Base-by-base conservation (phyloP, 2,797 vertebrate species). In the Ctenopoma multispine region DNA sequence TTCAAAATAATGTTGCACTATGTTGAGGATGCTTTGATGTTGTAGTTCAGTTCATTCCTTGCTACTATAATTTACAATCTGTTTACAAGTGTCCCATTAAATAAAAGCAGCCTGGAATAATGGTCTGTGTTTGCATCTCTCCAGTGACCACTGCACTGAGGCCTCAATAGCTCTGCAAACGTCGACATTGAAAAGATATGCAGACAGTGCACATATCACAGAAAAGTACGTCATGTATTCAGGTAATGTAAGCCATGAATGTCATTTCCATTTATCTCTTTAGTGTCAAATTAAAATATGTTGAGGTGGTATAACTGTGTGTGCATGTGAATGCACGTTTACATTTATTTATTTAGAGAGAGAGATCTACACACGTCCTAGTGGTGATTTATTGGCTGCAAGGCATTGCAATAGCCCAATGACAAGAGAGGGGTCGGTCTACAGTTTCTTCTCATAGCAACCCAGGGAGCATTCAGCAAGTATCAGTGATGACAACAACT, bases 401-500 rank as follows among this genome's bases (percentile, higher is more conserved):
- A 80, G 62, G 65, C 53, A 48, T 49, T 75, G 61, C 54, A 64
- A 7, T 51, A 44, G 72, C 51, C 89, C 89, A 90, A 90, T 87
- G 77, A 84, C 46, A 76, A 63, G 67, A 77, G 75, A 84, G 75
- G 71, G 78, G 59, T 62, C 20, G 67, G 79, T 81, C 82, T 41
- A 56, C 68, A 55, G 67, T 65, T 79, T 88, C 78, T 85, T 77
- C 82, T 87, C 87, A 87, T 88, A 87, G 90, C 88, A 90, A 92
- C 89, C 81, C 71, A 89, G 83, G 54, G 88, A 85, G 73, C 76
- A 63, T 81, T 66, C 46, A 6, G 27, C 80, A 73, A 71, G 77
- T 23, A 81, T 76, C 63, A 77, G 20, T 27, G 38, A 63, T 75
- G 77, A 55, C 63, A 68, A 18, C 18, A 36, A 64, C 59, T 57